Percentiles rank a stretch among this genome's conserved stretches.
Evolutionary conservation across 2,797 vertebrate species (phyloP).

Genomic region (Gouania willdenowi): DNA sequence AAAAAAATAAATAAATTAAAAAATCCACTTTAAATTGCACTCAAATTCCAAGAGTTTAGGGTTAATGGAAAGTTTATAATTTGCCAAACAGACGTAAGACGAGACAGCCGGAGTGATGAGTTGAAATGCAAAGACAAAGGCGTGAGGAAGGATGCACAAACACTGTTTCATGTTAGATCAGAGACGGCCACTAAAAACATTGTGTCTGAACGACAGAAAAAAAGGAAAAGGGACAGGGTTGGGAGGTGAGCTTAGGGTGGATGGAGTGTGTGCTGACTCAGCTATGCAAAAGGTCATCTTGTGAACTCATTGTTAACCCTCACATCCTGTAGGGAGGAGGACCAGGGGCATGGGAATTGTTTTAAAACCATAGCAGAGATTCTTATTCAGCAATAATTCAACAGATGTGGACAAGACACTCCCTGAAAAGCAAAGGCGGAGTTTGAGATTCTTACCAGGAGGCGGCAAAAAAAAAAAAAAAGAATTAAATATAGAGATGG

Average conservation of each 20-base stretch:
- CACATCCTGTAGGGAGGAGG: slow-evolving; percentile 48
- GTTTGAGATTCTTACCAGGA: too few species aligned
- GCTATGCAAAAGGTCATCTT: slow-evolving; percentile 50
- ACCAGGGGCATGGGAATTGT: slow-evolving; percentile 46
- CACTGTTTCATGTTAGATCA: slow-evolving; percentile 36
- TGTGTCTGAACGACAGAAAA: slow-evolving; percentile 19
- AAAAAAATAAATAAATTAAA: too few species aligned
- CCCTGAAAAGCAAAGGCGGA: too few species aligned
- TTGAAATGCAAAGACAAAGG: slow-evolving; percentile 35
- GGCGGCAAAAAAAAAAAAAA: too few species aligned
- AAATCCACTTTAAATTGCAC: too few species aligned
- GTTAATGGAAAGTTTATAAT: too few species aligned
- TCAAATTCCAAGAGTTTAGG: too few species aligned
- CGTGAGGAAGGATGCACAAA: slow-evolving; percentile 17
- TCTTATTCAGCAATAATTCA: slow-evolving; percentile 56
- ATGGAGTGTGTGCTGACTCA: slow-evolving; percentile 60
- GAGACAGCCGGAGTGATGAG: too few species aligned
- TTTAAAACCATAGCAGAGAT: slow-evolving; percentile 30
- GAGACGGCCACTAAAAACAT: slow-evolving; percentile 29
- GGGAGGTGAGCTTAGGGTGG: slow-evolving; percentile 34
- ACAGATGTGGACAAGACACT: too few species aligned
- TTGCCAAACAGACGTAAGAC: too few species aligned
- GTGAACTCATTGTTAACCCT: slow-evolving; percentile 59
- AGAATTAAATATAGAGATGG: too few species aligned
- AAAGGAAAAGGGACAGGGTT: slow-evolving; percentile 18